Conservation (phyloP, 1,140 invertebrate species). For the Drosophila mayri region DNA sequence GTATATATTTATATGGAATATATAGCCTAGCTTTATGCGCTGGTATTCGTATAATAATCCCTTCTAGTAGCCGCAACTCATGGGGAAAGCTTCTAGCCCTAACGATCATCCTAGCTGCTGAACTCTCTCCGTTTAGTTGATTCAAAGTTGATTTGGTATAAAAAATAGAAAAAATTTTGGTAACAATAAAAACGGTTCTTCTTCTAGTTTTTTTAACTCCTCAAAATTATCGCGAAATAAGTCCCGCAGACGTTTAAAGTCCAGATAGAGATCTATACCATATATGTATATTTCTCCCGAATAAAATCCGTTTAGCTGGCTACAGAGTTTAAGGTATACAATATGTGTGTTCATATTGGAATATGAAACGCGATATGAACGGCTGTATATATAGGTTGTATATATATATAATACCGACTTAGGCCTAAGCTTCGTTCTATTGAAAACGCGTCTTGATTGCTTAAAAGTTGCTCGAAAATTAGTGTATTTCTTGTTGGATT, state of each 20-base stretch:
- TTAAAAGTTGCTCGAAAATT: constrained; percentile 82
- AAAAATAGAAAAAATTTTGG: constrained; percentile 84
- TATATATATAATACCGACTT: constrained; percentile 17
- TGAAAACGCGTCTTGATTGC: constrained; percentile 68
- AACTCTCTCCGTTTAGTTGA: constrained; percentile 45
- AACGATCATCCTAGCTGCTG: constrained; percentile 35
- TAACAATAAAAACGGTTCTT: constrained; percentile 75
- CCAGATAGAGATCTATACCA: constrained; percentile 17
- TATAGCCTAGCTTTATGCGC: constrained; percentile 10
- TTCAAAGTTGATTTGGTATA: constrained; percentile 81
- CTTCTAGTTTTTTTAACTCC: constrained; percentile 3
- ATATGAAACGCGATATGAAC: constrained; percentile 75
- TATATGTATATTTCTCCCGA: background rate
- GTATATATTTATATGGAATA: constrained; percentile 6
- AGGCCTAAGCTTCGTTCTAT: constrained; percentile 37
- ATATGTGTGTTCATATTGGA: constrained; percentile 37
- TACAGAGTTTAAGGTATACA: constrained; percentile 57
- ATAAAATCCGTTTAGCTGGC: constrained; percentile 60
- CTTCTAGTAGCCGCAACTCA: constrained; percentile 59
- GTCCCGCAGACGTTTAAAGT: constrained; percentile 17
- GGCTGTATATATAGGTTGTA: constrained; percentile 21
- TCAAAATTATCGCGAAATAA: constrained; percentile 39
- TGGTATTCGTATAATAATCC: constrained; percentile 35
- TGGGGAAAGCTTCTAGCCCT: constrained; percentile 40
- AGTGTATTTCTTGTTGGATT: constrained; percentile 60